These are phyloP conservation scores for Pseudobourletiella spinata DNA, from an alignment of 1,140 invertebrate species.

Conservation along the genomic window DNA sequence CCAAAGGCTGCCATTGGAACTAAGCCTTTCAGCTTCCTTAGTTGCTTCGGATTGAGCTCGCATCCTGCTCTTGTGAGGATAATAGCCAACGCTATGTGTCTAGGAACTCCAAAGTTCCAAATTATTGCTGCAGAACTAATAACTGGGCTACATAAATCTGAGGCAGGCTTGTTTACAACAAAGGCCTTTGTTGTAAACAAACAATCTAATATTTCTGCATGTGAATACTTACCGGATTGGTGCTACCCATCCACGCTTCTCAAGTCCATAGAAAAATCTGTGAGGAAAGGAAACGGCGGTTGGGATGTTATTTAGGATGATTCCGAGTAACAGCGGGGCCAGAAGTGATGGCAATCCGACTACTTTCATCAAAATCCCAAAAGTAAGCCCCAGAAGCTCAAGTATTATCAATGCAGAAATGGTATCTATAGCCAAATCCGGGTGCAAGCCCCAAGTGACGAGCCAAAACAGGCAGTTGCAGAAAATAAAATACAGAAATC, in stretches of 20 bases:
- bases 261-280: not conserved
- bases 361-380: slow-evolving; percentile 18
- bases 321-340: slow-evolving; percentile 28
- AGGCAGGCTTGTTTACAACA: not conserved
- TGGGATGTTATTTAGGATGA: slow-evolving; percentile 19
- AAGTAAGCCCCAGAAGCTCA: slow-evolving; percentile 24
- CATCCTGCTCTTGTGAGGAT: slow-evolving; percentile 31
- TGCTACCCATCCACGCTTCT: not conserved
- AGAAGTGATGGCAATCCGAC: slow-evolving; percentile 17
- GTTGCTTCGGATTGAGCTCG: slow-evolving; percentile 28
- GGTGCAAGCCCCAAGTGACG: slow-evolving; percentile 1
- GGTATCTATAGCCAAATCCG: slow-evolving; percentile 10
- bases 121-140: not conserved
- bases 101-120: slow-evolving; percentile 4
- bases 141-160: not conserved
- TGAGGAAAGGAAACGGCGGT: too few relatives aligned
- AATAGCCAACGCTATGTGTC: slow-evolving; percentile 23
- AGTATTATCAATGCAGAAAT: slow-evolving; percentile 20
- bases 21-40: slow-evolving; percentile 25
- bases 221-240: slow-evolving; percentile 11
- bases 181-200: too few relatives aligned
- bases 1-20: slow-evolving; percentile 30
- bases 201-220: not conserved
- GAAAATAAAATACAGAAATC: slow-evolving; percentile 11
- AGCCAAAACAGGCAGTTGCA: not conserved